These are phyloP conservation scores for Scaptomyza flava DNA, from an alignment of 2,888 invertebrate species.

Conservation along the genomic window DNA sequence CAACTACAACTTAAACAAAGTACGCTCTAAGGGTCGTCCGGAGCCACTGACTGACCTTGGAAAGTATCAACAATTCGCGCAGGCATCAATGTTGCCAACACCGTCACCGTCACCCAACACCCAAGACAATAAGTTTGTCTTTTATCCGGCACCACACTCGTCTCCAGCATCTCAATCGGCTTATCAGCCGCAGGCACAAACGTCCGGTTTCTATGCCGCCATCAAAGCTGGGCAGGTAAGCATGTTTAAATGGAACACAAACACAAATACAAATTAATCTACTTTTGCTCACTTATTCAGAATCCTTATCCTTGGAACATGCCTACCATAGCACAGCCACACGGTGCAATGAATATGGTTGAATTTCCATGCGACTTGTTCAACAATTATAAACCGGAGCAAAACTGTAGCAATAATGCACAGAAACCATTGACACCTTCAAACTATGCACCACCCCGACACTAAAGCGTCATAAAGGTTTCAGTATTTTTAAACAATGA, in stretches of 20 bases:
- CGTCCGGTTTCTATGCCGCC: slow-evolving; percentile 27
- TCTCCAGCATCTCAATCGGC: slow-evolving; percentile 21
- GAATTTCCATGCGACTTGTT: slow-evolving; percentile 36
- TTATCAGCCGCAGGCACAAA: slow-evolving; percentile 2
- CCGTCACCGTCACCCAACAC: slow-evolving; percentile 58
- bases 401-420: neutral
- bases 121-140: slow-evolving; percentile 54
- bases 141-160: slow-evolving; percentile 24
- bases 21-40: slow-evolving; percentile 40
- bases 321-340: slow-evolving; percentile 29
- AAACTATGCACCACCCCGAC: slow-evolving; percentile 31
- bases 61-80: slow-evolving; percentile 41
- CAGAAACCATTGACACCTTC: slow-evolving; percentile 19
- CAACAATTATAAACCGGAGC: slow-evolving; percentile 40
- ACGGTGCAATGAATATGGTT: slow-evolving; percentile 29
- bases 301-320: slow-evolving; percentile 56
- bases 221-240: slow-evolving; percentile 35
- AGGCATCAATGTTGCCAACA: slow-evolving; percentile 62
- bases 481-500: neutral
- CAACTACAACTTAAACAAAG: slow-evolving; percentile 14
- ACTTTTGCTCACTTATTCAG: slow-evolving; percentile 32
- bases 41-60: slow-evolving; percentile 46
- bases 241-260: neutral
- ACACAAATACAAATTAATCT: neutral
- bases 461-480: slow-evolving; percentile 20